Conservation (phyloP, 2,888 invertebrate species). For the Drosophila barbarae region DNA sequence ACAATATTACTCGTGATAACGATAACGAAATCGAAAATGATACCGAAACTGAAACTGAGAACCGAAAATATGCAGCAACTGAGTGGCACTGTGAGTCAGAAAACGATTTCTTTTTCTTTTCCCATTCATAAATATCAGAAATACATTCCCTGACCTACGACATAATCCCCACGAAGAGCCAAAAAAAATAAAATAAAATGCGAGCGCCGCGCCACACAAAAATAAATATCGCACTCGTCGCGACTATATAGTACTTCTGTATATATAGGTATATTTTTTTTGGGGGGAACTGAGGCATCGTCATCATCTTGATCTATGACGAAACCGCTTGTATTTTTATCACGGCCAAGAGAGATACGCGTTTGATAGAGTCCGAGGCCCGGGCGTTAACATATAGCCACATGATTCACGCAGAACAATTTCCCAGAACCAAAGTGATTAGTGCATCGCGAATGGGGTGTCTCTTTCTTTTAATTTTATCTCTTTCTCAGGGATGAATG, state of each 20-base stretch:
- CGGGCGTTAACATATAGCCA: conserved; percentile 25
- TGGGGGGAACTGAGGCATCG: conserved; percentile 21
- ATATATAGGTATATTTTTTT: neutral
- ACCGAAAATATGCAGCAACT: conserved; percentile 6
- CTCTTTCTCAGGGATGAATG: neutral
- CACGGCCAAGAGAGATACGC: conserved; percentile 36
- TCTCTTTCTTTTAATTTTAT: neutral
- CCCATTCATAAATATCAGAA: conserved; percentile 34
- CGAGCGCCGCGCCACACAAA: conserved; percentile 9
- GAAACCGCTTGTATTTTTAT: conserved; percentile 39
- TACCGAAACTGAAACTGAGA: conserved; percentile 1
- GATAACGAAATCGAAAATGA: conserved; percentile 21
- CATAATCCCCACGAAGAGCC: conserved; percentile 28
- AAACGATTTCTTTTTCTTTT: conserved; percentile 6
- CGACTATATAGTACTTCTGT: conserved; percentile 4
- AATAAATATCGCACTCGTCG: conserved; percentile 11
- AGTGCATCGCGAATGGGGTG: conserved; percentile 14
- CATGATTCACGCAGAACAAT: conserved; percentile 31
- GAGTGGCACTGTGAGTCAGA: conserved; percentile 18
- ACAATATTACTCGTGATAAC: conserved; percentile 15
- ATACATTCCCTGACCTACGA: conserved; percentile 37
- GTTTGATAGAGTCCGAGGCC: conserved; percentile 20
- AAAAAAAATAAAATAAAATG: conserved; percentile 1
- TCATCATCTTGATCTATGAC: conserved; percentile 28
- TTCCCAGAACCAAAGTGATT: conserved; percentile 39